Conservation (phyloP, 2,888 invertebrate species). For the Napeogenes inachia region DNA sequence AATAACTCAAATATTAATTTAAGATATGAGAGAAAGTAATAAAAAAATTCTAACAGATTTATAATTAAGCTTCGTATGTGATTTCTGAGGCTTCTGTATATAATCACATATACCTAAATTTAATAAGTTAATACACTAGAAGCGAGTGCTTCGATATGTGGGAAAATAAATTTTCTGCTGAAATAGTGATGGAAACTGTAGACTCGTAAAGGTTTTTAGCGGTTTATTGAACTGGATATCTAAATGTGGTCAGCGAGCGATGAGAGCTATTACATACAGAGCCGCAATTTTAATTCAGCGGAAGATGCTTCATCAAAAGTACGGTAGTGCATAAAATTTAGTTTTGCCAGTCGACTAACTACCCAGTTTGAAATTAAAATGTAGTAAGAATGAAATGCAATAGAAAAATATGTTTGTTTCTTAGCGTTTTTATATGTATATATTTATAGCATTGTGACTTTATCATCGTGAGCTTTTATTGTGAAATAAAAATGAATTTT, state of each 20-base stretch:
- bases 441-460: no score
- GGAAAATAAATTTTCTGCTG: constrained; percentile 34
- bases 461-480: no score
- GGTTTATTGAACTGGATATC: constrained; percentile 10
- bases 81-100: constrained; percentile 10
- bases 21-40: no score
- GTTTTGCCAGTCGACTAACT: no score
- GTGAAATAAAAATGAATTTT: no score
- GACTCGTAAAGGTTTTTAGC: constrained; percentile 16
- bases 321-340: background rate
- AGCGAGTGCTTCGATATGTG: constrained; percentile 32
- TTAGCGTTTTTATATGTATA: no score
- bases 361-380: no score
- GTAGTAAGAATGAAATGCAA: no score
- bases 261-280: background rate
- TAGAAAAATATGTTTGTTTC: no score
- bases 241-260: constrained; percentile 10
- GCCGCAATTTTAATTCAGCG: background rate
- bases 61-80: constrained; percentile 1
- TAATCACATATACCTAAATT: constrained; percentile 24
- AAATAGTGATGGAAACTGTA: constrained; percentile 33
- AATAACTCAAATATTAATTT: no score
- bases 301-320: background rate
- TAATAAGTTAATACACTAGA: constrained; percentile 33
- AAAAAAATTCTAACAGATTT: no score